A percentile compares a stretch with the other conserved stretches of the same genome.
Conservation (phyloP, 2,113 vertebrate species). For the Gambusia affinis region DNA sequence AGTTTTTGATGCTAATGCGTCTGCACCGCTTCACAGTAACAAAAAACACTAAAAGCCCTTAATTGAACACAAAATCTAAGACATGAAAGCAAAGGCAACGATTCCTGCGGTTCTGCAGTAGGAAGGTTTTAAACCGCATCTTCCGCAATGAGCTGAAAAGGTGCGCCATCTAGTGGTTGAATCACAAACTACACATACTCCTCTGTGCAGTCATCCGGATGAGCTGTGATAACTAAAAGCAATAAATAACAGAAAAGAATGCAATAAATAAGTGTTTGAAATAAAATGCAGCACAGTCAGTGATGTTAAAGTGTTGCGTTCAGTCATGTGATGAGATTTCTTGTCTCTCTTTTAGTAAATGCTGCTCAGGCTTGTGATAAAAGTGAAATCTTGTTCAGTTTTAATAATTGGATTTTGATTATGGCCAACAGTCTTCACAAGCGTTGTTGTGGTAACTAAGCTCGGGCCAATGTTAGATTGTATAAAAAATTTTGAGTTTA, state of each 20-base stretch:
- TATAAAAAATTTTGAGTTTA: too few species aligned
- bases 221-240: background rate
- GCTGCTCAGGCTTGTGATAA: background rate
- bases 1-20: conserved; percentile 1
- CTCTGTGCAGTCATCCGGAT: background rate
- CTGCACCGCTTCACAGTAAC: conserved; percentile 35
- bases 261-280: conserved; percentile 13
- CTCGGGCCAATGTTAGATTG: too few species aligned
- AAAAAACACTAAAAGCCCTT: conserved; percentile 44
- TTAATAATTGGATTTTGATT: background rate
- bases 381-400: background rate
- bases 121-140: conserved; percentile 14
- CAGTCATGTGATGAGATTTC: background rate
- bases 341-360: too few species aligned
- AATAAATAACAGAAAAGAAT: background rate
- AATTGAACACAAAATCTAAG: conserved; percentile 21
- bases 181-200: conserved; percentile 4
- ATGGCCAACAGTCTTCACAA: background rate
- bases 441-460: background rate
- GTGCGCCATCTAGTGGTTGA: conserved; percentile 45
- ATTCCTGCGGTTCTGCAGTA: background rate
- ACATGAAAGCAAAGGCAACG: conserved; percentile 1
- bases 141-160: conserved; percentile 22
- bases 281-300: background rate
- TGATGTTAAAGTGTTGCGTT: background rate